phyloP scores from a whole-genome alignment of 2,797 vertebrate genomes.

The Muscicapa comitata region DNA sequence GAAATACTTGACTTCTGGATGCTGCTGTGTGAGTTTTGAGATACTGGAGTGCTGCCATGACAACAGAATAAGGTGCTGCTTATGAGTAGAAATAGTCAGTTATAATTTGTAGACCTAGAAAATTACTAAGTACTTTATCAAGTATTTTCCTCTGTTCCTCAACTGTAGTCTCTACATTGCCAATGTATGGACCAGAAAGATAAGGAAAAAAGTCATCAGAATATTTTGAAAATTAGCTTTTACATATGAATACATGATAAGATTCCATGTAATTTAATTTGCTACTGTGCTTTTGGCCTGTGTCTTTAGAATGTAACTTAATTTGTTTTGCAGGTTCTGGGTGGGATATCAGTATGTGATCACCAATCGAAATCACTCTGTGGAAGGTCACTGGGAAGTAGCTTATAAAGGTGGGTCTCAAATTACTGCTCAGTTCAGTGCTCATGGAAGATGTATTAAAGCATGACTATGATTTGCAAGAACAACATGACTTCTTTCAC shows the following conservation, averaged over 20 bases:
- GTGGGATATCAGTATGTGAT: slow-evolving; percentile 98
- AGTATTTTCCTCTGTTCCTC: neutral
- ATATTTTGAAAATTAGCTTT: neutral
- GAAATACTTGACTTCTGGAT: neutral
- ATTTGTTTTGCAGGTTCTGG: slow-evolving; percentile 84
- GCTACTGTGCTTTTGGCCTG: neutral
- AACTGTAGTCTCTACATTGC: neutral
- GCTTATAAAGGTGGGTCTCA: slow-evolving; percentile 88
- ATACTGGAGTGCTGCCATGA: neutral
- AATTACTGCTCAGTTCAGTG: neutral
- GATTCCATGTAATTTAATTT: neutral
- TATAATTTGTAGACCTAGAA: neutral
- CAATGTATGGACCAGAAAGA: neutral
- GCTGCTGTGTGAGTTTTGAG: neutral
- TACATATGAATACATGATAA: neutral
- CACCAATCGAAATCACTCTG: slow-evolving; percentile 88
- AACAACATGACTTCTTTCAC: neutral
- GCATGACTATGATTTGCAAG: neutral
- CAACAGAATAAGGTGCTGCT: neutral
- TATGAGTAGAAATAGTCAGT: neutral
- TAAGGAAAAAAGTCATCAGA: neutral
- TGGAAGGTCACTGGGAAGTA: slow-evolving; percentile 95
- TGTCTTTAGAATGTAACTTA: neutral
- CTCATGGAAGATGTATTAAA: neutral
- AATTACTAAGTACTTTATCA: neutral